Conservation (phyloP, 1,140 invertebrate genomes). For the Cotesia glomerata region DNA sequence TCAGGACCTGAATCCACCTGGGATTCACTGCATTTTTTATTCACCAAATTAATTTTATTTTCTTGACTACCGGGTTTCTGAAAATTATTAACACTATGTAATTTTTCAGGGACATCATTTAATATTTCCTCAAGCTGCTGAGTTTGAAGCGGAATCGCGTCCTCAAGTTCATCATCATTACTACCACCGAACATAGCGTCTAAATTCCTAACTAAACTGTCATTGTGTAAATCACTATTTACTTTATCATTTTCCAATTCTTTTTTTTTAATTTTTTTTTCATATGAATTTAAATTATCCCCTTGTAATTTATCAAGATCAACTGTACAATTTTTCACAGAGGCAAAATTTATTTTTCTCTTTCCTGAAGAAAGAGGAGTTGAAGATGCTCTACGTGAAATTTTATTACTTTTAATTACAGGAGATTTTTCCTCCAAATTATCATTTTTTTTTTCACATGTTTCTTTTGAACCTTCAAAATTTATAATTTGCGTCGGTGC, state of each 20-base stretch:
- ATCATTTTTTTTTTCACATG: neutral
- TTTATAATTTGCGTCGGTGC: constrained; percentile 34
- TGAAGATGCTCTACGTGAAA: too few relatives aligned
- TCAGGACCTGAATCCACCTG: neutral
- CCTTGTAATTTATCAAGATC: too few relatives aligned
- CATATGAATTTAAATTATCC: neutral
- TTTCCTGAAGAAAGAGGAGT: too few relatives aligned
- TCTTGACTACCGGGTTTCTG: neutral
- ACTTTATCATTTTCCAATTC: neutral
- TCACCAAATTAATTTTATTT: neutral
- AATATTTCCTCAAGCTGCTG: constrained; percentile 42
- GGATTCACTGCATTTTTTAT: neutral
- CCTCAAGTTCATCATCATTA: constrained; percentile 7
- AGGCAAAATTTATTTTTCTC: too few relatives aligned
- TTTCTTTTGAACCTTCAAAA: neutral
- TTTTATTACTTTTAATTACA: neutral
- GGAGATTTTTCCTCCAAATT: neutral
- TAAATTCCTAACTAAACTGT: constrained; percentile 45
- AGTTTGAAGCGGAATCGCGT: constrained; percentile 36
- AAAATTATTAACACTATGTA: neutral
- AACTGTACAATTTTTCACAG: too few relatives aligned
- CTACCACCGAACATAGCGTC: constrained; percentile 42
- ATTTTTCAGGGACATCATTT: constrained; percentile 30
- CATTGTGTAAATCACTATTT: constrained; percentile 31
- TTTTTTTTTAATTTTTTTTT: neutral